Percentiles rank a stretch among this genome's conserved stretches.
These are phyloP conservation scores for Umimayanthus kanabou DNA, from an alignment of 92 coral and sea anemone genomes.

Conservation along the genomic window DNA sequence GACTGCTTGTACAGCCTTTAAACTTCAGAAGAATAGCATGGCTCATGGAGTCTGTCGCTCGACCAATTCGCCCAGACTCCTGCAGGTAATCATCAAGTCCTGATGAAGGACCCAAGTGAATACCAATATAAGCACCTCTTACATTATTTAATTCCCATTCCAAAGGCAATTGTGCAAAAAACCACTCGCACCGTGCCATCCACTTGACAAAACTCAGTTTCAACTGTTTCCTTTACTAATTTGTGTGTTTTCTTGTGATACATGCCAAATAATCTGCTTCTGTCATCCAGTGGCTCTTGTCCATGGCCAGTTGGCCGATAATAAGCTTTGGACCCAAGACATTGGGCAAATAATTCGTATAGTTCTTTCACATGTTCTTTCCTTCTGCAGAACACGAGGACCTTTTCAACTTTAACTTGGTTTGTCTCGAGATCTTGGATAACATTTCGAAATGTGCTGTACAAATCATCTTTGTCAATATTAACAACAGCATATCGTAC, in stretches of 20 bases:
- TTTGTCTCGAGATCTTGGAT: slow-evolving; percentile 36
- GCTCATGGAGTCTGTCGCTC: too few species aligned
- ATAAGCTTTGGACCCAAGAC: slow-evolving; percentile 32
- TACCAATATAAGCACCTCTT: slow-evolving; percentile 7
- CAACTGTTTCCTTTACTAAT: slow-evolving; percentile 33
- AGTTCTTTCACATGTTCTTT: slow-evolving; percentile 50
- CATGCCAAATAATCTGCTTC: slow-evolving; percentile 48
- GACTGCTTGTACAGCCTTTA: slow-evolving; percentile 46
- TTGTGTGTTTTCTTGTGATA: slow-evolving; percentile 52
- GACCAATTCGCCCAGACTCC: too few species aligned
- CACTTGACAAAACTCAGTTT: slow-evolving; percentile 49
- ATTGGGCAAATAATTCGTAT: slow-evolving; percentile 40
- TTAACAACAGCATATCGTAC: slow-evolving; percentile 14
- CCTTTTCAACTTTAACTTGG: slow-evolving; percentile 29
- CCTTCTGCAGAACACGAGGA: slow-evolving; percentile 48
- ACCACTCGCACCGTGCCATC: slow-evolving; percentile 47
- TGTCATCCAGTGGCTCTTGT: slow-evolving; percentile 49
- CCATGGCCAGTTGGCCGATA: slow-evolving; percentile 6
- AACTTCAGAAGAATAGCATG: slow-evolving; percentile 53
- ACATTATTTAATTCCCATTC: slow-evolving; percentile 66
- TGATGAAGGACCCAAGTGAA: slow-evolving; percentile 66
- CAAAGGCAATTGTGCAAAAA: slow-evolving; percentile 67
- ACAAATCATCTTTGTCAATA: slow-evolving; percentile 5
- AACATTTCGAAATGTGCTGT: slow-evolving; percentile 15
- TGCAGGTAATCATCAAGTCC: too few species aligned